Base-by-base conservation (phyloP, 1,140 invertebrate genomes). In the Mya arenaria region DNA sequence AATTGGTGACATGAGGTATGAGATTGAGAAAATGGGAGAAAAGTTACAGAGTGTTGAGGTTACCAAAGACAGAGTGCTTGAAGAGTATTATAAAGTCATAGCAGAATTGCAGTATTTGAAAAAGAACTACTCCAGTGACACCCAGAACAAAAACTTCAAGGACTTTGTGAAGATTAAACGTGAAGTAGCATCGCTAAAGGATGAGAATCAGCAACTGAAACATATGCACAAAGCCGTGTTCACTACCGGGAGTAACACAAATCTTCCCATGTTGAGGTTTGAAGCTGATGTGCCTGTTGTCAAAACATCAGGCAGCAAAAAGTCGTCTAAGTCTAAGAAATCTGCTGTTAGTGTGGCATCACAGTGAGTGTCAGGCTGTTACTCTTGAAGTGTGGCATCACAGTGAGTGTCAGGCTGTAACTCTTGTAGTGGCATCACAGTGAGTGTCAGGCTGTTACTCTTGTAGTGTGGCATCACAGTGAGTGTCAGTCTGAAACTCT, bases 101-200 rank as follows among this genome's bases (percentile, higher is more conserved):
- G 55, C 60, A 1, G 69, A 74, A n/a, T 28, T 82, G 10, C 79
- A 82, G 48, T 55, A 73, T 65, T 25, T 82, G 30, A 82, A 82
- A 56, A 72, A 52, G 36, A 44, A 71, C 48, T 63, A 73, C 25
- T 41, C 48, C 10, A 37, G 4, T 4, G 56, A 73, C 32, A 65
- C 25, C 23, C 55, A 65, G 15, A 60, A 48, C 28, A 73, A 82
- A 23, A 82, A 73, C 10, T 82, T 82, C 48, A 73, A 82, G 41
- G 79, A 82, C 0, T 82, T 82, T 82, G 79, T 82, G 19, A 73
- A 82, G 39, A 41, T 82, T 0, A 82, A 82, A 37, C 66, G 69
- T 23, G 79, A 82, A 66, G 52, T 82, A n/a, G 71, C 28, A 6
- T 0, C 23, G 13, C 28, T 82, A n/a, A 72, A 58, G 30, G 79